Base-by-base conservation (phyloP, 1,140 invertebrate species). In the Plectus sambesii region DNA sequence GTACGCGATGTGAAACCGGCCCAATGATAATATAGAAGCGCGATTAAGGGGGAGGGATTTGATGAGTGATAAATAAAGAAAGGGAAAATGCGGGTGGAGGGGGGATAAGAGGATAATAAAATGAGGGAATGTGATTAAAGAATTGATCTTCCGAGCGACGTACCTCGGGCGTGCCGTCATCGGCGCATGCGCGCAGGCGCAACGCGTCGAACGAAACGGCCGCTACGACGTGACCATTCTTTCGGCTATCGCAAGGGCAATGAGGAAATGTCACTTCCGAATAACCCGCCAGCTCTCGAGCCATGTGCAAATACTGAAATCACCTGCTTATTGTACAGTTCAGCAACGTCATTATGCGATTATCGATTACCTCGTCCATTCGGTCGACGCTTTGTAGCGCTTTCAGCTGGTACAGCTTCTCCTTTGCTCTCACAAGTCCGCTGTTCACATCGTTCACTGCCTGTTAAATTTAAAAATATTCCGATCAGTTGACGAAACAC, bases 371-470 rank as follows among this genome's bases (percentile, higher is more conserved):
- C 49, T 53, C 40, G 17, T 53, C 55, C 36, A 41, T 47, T 24
- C 53, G 43, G 15, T 64, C 59, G 22, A 67, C 66, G n/a, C 33
- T 62, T 44, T 67, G 64, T 20, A 67, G 39, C 15, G 64, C 56
- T 44, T 66, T 69, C 38, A 67, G 29, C 38, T 67, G 64, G 43
- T 65, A 67, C 30, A 63, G 47, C 12, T 58, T 62, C 19, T 68
- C 59, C 4, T 50, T 47, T 2, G 59, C 49, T 2, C 35, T 15
- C 15, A 65, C 51, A 24, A 35, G 22, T 24, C 64, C 65, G 25
- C 47, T 55, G 37, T 66, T 58, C 1, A 63, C 35, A 38, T 67
- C 66, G 20, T 46, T 38, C 4, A 69, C 59, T 8, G 64, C 64
- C 41, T 69, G 63, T n/a, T n/a, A n/a, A n/a, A 33, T 12, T 17